Base-by-base conservation (phyloP, 2,113 vertebrate genomes). In the Indicator indicator region DNA sequence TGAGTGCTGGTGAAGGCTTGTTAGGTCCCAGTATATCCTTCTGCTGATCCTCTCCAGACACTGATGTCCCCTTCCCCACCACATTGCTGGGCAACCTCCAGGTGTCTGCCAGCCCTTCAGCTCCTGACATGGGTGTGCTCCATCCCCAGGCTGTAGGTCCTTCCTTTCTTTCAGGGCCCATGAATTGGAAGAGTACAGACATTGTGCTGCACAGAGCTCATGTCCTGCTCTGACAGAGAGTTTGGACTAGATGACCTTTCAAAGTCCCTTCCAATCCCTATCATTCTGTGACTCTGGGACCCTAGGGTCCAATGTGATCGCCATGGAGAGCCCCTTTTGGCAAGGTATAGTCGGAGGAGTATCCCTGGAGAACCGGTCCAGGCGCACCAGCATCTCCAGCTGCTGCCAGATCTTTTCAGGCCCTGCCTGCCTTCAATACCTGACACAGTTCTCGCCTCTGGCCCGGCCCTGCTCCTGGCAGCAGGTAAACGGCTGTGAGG, bases 91-190 rank as follows among this genome's bases (percentile, higher is more conserved):
- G 16, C 21, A 74, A 42, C 32, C 60, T 12, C 26, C 11, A 60
- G 26, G 17, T 38, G 15, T 5, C 55, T 9, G 21, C 16, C 68
- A 36, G 48, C 40, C 9, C 15, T 32, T 12, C 24, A 0, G 23
- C 38, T 81, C 42, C 7, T 5, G 21, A 7, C n/a, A 8, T 0
- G 36, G 52, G 1, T 28, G 40, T 18, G 74, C 56, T 38, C 32
- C 36, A 2, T 28, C 16, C 20, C 26, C 16, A 1, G 4, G 7
- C 14, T 12, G 30, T 3, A 1, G 50, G 33, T 12, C 33, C 5
- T 18, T 5, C 33, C 30, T 6, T 2, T 4, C 23, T 12, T 32
- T 9, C 1, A 2, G 28, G 30, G 12, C 30, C 23, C 4, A 2
- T 12, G 3, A 20, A 27, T 36, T 21, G n/a, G 18, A 7, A 23